These are phyloP conservation scores for Pachliopta kotzebuea DNA, from an alignment of 2,888 invertebrate genomes.

Conservation along the genomic window DNA sequence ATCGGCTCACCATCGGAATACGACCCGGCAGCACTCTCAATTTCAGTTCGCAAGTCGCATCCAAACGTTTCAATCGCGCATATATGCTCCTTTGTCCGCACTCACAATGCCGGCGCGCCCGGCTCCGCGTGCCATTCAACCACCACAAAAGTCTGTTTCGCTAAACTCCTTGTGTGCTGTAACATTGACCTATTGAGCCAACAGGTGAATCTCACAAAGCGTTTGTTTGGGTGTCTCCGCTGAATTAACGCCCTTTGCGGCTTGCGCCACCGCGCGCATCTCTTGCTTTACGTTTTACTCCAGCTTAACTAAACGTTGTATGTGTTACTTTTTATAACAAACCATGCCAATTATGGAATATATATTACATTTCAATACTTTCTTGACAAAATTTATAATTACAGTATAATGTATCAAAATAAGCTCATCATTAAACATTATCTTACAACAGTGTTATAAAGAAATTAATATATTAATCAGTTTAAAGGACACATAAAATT, in stretches of 20 bases:
- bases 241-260: slow-evolving; percentile 30
- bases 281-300: slow-evolving; percentile 16
- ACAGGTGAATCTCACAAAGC: slow-evolving; percentile 76
- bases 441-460: too few species aligned
- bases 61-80: slow-evolving; percentile 69
- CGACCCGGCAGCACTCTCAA: slow-evolving; percentile 52
- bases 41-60: slow-evolving; percentile 65
- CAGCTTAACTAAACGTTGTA: slow-evolving; percentile 7
- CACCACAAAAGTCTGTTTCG: slow-evolving; percentile 74
- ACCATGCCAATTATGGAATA: neutral
- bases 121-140: slow-evolving; percentile 54
- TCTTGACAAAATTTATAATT: too few species aligned
- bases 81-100: slow-evolving; percentile 68
- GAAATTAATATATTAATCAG: too few species aligned
- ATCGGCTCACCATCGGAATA: slow-evolving; percentile 25
- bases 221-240: slow-evolving; percentile 33
- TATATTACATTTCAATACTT: too few species aligned
- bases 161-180: slow-evolving; percentile 36
- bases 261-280: slow-evolving; percentile 21
- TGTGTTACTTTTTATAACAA: slow-evolving; percentile 60
- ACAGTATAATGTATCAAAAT: too few species aligned
- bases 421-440: too few species aligned
- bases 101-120: slow-evolving; percentile 56
- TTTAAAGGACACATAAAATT: too few species aligned
- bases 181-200: slow-evolving; percentile 75